Conservation (phyloP, 2,888 invertebrate species). For the Oscheius sp. region DNA sequence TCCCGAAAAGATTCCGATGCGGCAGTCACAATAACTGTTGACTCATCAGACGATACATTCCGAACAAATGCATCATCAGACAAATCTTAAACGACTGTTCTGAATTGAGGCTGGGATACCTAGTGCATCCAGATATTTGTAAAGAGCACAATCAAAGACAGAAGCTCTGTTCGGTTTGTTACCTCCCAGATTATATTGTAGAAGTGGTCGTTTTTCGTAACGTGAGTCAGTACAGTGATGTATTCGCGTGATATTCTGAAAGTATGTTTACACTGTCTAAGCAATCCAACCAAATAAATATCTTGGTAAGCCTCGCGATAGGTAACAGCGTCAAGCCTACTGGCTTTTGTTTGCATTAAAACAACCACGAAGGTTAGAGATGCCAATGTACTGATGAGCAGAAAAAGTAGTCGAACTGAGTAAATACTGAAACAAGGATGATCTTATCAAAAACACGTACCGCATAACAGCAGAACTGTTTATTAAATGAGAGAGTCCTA, state of each 20-base stretch:
- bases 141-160: background rate
- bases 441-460: no score
- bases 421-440: no score
- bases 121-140: conserved; percentile 4
- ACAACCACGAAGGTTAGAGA: no score
- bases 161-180: background rate
- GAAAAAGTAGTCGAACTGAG: no score
- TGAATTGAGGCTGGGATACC: background rate
- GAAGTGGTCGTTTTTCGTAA: background rate
- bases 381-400: no score
- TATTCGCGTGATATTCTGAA: no score
- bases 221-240: background rate
- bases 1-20: conserved; percentile 34
- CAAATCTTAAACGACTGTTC: background rate
- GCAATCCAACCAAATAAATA: no score
- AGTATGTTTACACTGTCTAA: no score
- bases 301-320: no score
- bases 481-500: background rate
- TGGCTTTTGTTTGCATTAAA: no score
- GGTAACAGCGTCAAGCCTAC: no score
- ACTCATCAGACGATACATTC: background rate
- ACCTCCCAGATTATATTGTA: background rate
- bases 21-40: conserved; percentile 50
- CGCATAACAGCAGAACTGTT: background rate
- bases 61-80: background rate